phyloP scores from a whole-genome alignment of 2,797 vertebrate species.

The Brotula barbata region DNA sequence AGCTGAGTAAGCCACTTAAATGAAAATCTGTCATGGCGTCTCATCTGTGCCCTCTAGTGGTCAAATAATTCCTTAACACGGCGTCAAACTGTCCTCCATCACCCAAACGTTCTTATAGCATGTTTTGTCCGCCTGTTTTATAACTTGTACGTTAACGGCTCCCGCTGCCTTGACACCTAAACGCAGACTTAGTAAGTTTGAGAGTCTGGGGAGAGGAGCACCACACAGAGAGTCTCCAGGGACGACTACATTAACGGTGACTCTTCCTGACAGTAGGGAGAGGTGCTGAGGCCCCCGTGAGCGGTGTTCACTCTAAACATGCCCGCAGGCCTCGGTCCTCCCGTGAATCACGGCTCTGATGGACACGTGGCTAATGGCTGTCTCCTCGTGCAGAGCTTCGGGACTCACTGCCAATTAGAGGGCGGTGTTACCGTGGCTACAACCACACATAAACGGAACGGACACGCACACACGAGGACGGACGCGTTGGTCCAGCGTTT shows the following conservation, averaged over 20 bases:
- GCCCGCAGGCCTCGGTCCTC: constrained; percentile 24
- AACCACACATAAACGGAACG: constrained; percentile 1
- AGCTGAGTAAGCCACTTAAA: too few species aligned
- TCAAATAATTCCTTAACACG: too few species aligned
- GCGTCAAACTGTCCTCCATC: too few species aligned
- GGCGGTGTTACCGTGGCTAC: background rate
- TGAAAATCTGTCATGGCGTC: too few species aligned
- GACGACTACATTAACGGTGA: constrained; percentile 36
- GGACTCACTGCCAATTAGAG: constrained; percentile 37
- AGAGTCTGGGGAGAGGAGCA: constrained; percentile 16
- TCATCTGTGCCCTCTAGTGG: too few species aligned
- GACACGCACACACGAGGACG: background rate
- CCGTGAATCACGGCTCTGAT: constrained; percentile 23
- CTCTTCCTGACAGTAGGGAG: constrained; percentile 37
- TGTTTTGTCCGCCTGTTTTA: too few species aligned
- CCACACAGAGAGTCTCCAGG: constrained; percentile 13
- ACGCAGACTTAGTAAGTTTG: constrained; percentile 20
- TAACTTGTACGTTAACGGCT: too few species aligned
- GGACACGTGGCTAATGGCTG: constrained; percentile 45
- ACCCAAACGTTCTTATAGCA: too few species aligned
- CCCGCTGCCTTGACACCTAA: constrained; percentile 9
- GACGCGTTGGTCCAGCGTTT: constrained; percentile 13
- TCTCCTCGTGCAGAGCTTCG: constrained; percentile 19
- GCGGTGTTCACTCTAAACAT: constrained; percentile 25
- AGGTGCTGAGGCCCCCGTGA: constrained; percentile 36